Conservation (phyloP, 1,140 invertebrate genomes). For the Paracyclopina nana region DNA sequence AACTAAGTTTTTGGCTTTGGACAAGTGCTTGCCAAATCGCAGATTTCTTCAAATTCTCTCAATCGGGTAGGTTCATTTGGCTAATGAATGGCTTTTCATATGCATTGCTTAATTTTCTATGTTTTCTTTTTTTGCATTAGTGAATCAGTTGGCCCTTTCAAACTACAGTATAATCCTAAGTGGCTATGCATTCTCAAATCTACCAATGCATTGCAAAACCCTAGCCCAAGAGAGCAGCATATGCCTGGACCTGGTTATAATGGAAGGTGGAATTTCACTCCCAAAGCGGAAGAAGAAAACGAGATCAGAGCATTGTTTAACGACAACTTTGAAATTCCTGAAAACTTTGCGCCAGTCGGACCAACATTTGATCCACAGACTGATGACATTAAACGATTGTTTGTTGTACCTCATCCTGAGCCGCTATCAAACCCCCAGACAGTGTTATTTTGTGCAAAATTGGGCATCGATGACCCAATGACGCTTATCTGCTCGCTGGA, state of each 20-base stretch:
- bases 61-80: constrained; percentile 19
- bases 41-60: constrained; percentile 26
- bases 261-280: constrained; percentile 47
- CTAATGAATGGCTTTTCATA: constrained; percentile 1
- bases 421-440: constrained; percentile 3
- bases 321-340: constrained; percentile 42
- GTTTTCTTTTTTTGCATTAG: too few relatives aligned
- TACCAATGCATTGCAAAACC: constrained; percentile 11
- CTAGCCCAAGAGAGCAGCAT: constrained; percentile 17
- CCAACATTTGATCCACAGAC: background rate
- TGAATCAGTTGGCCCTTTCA: too few relatives aligned
- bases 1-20: constrained; percentile 83
- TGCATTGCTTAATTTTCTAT: too few relatives aligned
- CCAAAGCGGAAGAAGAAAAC: constrained; percentile 48
- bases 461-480: constrained; percentile 1
- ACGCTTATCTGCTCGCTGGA: background rate
- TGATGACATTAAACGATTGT: background rate
- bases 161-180: background rate
- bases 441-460: background rate
- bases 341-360: constrained; percentile 49
- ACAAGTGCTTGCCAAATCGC: constrained; percentile 66
- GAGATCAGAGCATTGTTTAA: constrained; percentile 41
- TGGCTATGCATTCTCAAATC: constrained; percentile 13
- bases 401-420: background rate
- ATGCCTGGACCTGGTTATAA: constrained; percentile 10